Evolutionary conservation across 2,888 invertebrate species (phyloP).

Genomic region (Brachynemurus nebulosus): DNA sequence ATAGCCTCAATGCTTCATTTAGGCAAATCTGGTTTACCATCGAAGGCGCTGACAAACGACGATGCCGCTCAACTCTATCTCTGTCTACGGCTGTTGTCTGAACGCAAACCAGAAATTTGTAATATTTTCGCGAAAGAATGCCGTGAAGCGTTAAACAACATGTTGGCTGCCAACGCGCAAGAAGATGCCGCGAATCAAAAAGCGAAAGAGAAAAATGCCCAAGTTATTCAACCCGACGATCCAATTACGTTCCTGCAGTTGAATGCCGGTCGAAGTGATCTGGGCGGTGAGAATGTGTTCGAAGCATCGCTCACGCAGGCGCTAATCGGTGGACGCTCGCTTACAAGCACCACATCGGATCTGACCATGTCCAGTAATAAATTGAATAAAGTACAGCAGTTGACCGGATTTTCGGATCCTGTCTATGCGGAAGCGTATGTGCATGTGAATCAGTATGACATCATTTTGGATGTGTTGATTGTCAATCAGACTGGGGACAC

Average conservation of each 20-base stretch:
- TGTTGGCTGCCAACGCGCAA: slow-evolving; percentile 67
- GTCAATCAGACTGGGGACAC: slow-evolving; percentile 98
- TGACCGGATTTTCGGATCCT: slow-evolving; percentile 98
- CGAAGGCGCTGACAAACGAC: slow-evolving; percentile 85
- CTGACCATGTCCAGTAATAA: slow-evolving; percentile 42
- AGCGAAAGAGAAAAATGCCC: slow-evolving; percentile 52
- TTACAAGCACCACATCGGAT: slow-evolving; percentile 29
- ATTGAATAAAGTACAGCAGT: slow-evolving; percentile 74
- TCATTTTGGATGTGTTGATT: slow-evolving; percentile 93
- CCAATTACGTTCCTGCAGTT: slow-evolving; percentile 73
- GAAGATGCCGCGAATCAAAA: slow-evolving; percentile 47
- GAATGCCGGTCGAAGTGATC: slow-evolving; percentile 42
- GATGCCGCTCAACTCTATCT: slow-evolving; percentile 80
- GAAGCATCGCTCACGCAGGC: slow-evolving; percentile 87
- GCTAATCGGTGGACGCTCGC: slow-evolving; percentile 44
- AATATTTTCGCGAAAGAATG: slow-evolving; percentile 61
- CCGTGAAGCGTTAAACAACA: slow-evolving; percentile 63
- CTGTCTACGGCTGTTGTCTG: slow-evolving; percentile 61
- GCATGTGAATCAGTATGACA: slow-evolving; percentile 96
- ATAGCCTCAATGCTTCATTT: slow-evolving; percentile 70
- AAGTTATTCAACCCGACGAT: slow-evolving; percentile 69
- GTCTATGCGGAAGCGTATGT: slow-evolving; percentile 99
- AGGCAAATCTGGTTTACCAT: slow-evolving; percentile 60
- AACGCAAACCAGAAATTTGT: slow-evolving; percentile 50
- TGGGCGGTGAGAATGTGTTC: slow-evolving; percentile 68